Evolutionary conservation across 2,888 invertebrate species (phyloP).

Genomic region (Operophtera brumata): DNA sequence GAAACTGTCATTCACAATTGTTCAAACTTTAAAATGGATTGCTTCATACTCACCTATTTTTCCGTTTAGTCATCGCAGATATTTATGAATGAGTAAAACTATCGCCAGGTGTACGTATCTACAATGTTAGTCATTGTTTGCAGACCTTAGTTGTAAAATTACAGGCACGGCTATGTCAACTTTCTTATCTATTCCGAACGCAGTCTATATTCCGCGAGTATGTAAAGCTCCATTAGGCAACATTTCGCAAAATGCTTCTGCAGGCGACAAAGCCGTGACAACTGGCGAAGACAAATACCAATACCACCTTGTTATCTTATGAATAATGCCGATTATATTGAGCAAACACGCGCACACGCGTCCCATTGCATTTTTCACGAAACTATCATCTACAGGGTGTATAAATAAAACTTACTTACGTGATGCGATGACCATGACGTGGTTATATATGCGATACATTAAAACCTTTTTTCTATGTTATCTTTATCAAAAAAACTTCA

Average conservation of each 20-base stretch:
- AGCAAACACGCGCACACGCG: constrained; percentile 70
- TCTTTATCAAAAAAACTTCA: too few relatives aligned
- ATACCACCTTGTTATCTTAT: constrained; percentile 75
- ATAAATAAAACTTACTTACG: constrained; percentile 20
- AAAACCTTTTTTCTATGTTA: too few relatives aligned
- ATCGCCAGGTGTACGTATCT: neutral
- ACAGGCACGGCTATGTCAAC: constrained; percentile 46
- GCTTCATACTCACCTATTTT: constrained; percentile 1
- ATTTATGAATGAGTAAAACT: constrained; percentile 13
- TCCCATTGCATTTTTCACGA: constrained; percentile 71
- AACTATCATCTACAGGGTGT: constrained; percentile 65
- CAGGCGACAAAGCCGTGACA: constrained; percentile 71
- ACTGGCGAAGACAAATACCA: constrained; percentile 74
- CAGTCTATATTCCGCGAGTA: constrained; percentile 47
- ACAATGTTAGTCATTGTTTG: constrained; percentile 29
- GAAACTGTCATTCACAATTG: constrained; percentile 11
- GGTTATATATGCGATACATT: too few relatives aligned
- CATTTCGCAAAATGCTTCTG: constrained; percentile 73
- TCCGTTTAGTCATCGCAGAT: constrained; percentile 3
- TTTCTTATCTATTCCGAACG: constrained; percentile 51
- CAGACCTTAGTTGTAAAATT: constrained; percentile 28
- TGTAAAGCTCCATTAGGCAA: constrained; percentile 64
- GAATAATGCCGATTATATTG: constrained; percentile 80
- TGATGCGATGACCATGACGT: constrained; percentile 16
- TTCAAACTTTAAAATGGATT: constrained; percentile 11